Evolutionary conservation across 2,888 invertebrate species (phyloP).

Genomic region (Caenorhabditis wallacei): DNA sequence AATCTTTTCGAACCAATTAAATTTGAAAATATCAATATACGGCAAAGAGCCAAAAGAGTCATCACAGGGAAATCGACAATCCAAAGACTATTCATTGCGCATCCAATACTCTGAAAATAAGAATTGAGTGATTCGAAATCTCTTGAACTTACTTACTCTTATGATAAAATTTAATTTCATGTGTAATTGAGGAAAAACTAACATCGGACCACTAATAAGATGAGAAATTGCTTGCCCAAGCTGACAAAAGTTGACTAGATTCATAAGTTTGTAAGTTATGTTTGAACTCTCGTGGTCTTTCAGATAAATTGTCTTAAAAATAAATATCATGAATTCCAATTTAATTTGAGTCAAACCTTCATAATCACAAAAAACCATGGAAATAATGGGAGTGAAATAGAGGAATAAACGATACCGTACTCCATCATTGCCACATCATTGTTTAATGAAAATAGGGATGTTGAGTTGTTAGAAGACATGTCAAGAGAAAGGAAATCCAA

Average conservation of each 20-base stretch:
- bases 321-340: neutral
- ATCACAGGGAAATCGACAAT: conserved; percentile 57
- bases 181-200: conserved; percentile 22
- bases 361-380: conserved; percentile 25
- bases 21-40: conserved; percentile 43
- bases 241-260: conserved; percentile 41
- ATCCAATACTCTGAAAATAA: conserved; percentile 43
- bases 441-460: neutral
- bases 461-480: neutral
- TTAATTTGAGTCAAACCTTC: conserved; percentile 8
- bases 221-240: conserved; percentile 35
- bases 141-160: conserved; percentile 15
- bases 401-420: conserved; percentile 10
- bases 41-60: conserved; percentile 43
- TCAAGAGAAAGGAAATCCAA: neutral
- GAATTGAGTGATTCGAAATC: neutral
- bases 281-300: conserved; percentile 29
- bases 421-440: conserved; percentile 10
- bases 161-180: conserved; percentile 23
- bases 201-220: conserved; percentile 29
- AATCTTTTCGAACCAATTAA: conserved; percentile 9
- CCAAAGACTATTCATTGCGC: conserved; percentile 59
- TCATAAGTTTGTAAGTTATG: conserved; percentile 45
- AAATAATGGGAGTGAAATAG: conserved; percentile 5
- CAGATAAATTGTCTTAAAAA: conserved; percentile 14